Evolutionary conservation across 1,140 invertebrate species (phyloP), one percentile per base, ranked within the genome.

Genomic region (Ooceraea biroi): DNA sequence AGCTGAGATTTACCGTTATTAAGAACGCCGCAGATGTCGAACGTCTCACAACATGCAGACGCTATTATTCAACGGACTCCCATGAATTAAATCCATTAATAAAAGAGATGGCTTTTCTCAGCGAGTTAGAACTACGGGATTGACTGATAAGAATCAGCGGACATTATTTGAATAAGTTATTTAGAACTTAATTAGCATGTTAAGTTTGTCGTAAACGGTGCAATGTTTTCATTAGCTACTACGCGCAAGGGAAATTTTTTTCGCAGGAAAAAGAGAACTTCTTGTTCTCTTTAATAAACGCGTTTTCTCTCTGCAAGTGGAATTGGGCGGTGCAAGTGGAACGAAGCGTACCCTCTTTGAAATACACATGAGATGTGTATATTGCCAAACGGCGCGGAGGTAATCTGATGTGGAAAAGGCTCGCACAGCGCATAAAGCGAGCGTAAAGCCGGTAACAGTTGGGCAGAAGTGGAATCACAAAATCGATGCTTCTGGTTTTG

Each of bases 21-120:
- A 80, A 69, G 66, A 71, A 68, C 76, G 76, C 52, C 76, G 65
- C 76, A 80, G 76, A 80, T 80, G 76, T 50, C 76, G 50, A 80
- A 80, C 76, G 69, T 57, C 69, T 78, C 50, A 52, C 36, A 41
- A 65, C 41, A 46, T 55, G 25, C 65, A 69, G 48, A 65, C 44
- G 57, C 52, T 71, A 69, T 71, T 71, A 71, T 19, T 80, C 76
- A 71, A 69, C 48, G 27, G 3, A 17, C 19, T 80, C 27, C 57
- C 36, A n/a, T 3, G 65, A 80, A 71, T 80, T 69, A 80, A 80
- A 57, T 12, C 30, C 44, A 27, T 65, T 65, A 52, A 52, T 55
- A 58, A 55, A 10, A 41, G 44, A 10, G 27, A 19, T 25, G 17
- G 10, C 12, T 48, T 44, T 22, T 19, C 22, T 65, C 12, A 8